phyloP scores from a whole-genome alignment of 2,113 vertebrate species.

The Oryzias javanicus region DNA sequence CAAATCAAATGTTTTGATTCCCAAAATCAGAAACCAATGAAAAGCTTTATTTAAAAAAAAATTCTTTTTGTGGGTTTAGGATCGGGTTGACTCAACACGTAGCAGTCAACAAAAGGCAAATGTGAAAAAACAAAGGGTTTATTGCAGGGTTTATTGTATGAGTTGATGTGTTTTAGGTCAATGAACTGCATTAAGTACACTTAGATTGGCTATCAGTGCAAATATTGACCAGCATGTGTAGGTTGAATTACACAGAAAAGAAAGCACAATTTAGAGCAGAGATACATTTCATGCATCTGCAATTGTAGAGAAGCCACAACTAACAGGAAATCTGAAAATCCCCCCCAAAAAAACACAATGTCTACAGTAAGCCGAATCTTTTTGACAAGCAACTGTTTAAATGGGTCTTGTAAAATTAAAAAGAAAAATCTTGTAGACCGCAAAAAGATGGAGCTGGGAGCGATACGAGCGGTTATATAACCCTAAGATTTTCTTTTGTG shows the following conservation, averaged over 20 bases:
- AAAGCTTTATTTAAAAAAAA: not conserved
- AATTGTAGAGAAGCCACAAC: not conserved
- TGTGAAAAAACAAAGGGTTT: not conserved
- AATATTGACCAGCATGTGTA: not conserved
- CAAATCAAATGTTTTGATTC: conserved; percentile 51
- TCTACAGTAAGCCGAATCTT: too few relatives aligned
- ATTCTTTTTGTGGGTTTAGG: not conserved
- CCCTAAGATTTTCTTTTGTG: conserved; percentile 6
- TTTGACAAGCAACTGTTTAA: conserved; percentile 4
- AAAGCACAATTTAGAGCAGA: too few relatives aligned
- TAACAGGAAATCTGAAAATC: conserved; percentile 3
- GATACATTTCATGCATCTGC: not conserved
- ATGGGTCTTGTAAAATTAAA: not conserved
- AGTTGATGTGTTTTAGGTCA: not conserved
- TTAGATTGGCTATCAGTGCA: not conserved
- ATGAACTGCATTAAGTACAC: not conserved
- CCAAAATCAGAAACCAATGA: conserved; percentile 4
- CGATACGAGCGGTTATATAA: conserved; percentile 7
- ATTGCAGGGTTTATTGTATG: not conserved
- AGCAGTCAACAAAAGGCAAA: not conserved
- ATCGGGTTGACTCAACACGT: not conserved
- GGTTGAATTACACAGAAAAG: not conserved
- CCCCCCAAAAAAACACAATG: conserved; percentile 2
- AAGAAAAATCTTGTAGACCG: not conserved
- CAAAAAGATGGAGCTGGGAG: not conserved